Evolutionary conservation across 2,888 invertebrate species (phyloP), one percentile per base, ranked within the genome.

Genomic region (Clusia tigrina): DNA sequence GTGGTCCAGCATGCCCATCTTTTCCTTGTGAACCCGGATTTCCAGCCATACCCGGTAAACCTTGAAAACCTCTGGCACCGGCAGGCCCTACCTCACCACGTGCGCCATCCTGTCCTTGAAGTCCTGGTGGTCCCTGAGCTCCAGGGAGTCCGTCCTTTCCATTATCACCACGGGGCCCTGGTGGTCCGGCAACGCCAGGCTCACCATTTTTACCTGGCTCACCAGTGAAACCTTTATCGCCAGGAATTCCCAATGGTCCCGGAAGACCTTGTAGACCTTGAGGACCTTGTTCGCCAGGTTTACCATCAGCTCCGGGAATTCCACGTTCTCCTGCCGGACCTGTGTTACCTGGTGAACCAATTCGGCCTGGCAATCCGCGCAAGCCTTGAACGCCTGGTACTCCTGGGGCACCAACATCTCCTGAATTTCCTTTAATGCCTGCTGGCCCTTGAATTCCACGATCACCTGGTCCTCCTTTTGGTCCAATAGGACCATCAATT

Each of bases 21-120:
- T 93, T 93, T n/a, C 93, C 93, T 1, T 90, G 86, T 6, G 87
- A 79, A 0, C 94, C 94, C 1, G 90, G 88, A 75, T 87, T 87
- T 1, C 93, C 93, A 32, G 90, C 86, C 38, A 88, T 80, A 65
- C 93, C 93, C 18, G 93, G 92, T 76, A 92, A 86, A 46, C 91
- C 91, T 81, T 91, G 92, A 74, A 92, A 93, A 60, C 94, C 95
- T 74, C 91, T 88, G 1, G 91, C 88, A 52, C 95, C 95, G 12
- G 89, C 85, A 1, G 89, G 86, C 1, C 95, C 95, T 3, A 89
- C 86, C 6, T 90, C 88, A 58, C 95, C 95, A 74, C 94, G 85
- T 76, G 90, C 89, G 25, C 93, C 93, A 68, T 89, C 86, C 25
- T 87, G 82, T n/a, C 92, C 92, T 2, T 88, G 84, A 1, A 89